phyloP scores from a whole-genome alignment of 2,888 invertebrate genomes.

The Yponomeuta sedellus region DNA sequence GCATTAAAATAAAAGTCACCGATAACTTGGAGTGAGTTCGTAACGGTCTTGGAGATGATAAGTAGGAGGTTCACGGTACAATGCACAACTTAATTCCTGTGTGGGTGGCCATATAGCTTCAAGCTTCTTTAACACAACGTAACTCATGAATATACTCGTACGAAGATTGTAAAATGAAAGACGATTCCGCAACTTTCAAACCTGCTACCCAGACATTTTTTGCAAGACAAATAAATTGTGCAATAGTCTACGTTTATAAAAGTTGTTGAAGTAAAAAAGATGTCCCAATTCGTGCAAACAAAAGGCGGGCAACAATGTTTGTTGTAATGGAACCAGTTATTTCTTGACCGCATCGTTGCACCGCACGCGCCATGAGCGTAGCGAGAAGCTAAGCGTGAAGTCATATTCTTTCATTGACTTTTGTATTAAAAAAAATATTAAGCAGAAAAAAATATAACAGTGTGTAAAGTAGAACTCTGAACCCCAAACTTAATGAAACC shows the following conservation, averaged over 20 bases:
- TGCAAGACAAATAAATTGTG: background rate
- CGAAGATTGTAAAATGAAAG: too few relatives aligned
- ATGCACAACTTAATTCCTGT: background rate
- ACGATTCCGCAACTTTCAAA: too few relatives aligned
- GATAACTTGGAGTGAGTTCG: background rate
- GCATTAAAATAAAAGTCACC: background rate
- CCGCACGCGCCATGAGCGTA: background rate
- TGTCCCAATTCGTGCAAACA: background rate
- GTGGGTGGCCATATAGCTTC: background rate
- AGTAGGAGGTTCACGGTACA: background rate
- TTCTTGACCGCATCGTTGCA: constrained; percentile 4
- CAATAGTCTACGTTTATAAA: background rate
- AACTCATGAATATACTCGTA: too few relatives aligned
- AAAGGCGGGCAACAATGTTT: background rate
- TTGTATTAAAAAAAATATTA: too few relatives aligned
- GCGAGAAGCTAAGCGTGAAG: too few relatives aligned
- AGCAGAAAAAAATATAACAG: too few relatives aligned
- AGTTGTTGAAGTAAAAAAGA: background rate
- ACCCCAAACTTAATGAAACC: too few relatives aligned
- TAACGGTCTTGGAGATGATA: background rate
- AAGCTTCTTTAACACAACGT: too few relatives aligned
- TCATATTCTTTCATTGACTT: too few relatives aligned
- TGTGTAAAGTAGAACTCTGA: too few relatives aligned
- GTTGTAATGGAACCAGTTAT: constrained; percentile 6
- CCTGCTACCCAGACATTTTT: too few relatives aligned